Base-by-base conservation (phyloP, 53 echinoderm and acorn worm species). In the Mesocentrotus franciscanus region DNA sequence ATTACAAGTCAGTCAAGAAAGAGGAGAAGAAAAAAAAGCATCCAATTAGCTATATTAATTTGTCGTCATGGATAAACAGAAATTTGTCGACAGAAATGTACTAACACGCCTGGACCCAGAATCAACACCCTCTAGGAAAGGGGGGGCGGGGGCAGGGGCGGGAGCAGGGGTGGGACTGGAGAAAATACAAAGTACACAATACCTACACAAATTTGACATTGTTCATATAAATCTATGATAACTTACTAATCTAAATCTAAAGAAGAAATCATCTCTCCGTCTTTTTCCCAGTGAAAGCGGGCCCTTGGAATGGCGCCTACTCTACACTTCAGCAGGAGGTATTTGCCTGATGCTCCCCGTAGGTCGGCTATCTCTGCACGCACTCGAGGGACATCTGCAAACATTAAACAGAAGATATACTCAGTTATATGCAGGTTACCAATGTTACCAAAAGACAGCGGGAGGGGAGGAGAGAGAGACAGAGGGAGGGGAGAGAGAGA, bases 301-400 rank as follows among this genome's bases (percentile, higher is more conserved):
- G 93, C 78, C 61, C 11, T 17, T 9, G 93, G 93, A 10, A 79
- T 33, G 15, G 78, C 93, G 49, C 83, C 83, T 8, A 81, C 61
- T 8, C 24, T 33, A 49, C 93, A 93, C 26, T 58, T 24, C 11
- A 93, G 24, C 2, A 22, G 27, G 30, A 93, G 56, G 26, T 81
- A 79, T 58, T 81, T 93, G 29, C 93, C 93, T 16, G 4, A 1
- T 30, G 62, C 61, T 20, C 93, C 93, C 3, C 93, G 81, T 2
- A 93, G 61, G 9, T 93, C 93, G 27, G 15, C 15, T 58, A 26
- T 27, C 33, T 29, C 33, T 57, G 93, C 81, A 30, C 33, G 81
- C 10, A 61, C 81, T 81, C 11, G 9, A 14, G 93, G 93, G 5
- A 30, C 9, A 93, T 93, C 93, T 93, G 33, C 78, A 71, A 58